Evolutionary conservation across 2,888 invertebrate species (phyloP), one percentile per base, ranked within the genome.

Genomic region (Ernsta delagoae): DNA sequence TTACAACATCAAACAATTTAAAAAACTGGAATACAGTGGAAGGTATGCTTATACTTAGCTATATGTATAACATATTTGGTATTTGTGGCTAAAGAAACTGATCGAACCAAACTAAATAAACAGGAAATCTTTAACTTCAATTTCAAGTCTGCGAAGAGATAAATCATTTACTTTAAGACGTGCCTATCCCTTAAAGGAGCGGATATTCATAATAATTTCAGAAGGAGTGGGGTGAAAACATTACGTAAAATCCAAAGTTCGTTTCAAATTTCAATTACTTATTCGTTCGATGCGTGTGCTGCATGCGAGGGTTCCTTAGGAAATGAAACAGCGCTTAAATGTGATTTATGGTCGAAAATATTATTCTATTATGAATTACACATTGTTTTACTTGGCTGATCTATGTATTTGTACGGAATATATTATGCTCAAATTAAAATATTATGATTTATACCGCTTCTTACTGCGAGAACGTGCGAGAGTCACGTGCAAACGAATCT

Each of bases 241-340:
- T 89, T 87, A 81, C 82, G 83, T 86, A 86, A 91, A 93, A 92
- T 92, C 90, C 88, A 90, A 92, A 93, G 90, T 92, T 92, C 86
- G 85, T 89, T 90, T 89, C 86, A 86, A 87, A 91, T 91, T 92
- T 92, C 92, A 93, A 93, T 93, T 93, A 92, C 89, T 91, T 90
- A 89, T 88, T 91, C 90, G 90, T 86, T 84, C 88, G 87, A 91
- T 87, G 91, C 91, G 89, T 91, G 90, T 88, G 87, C 88, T 85
- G 87, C 85, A 85, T 85, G 82, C 83, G 83, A 81, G 86, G 83
- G 82, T 81, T 78, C 83, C 76, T 75, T 80, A 90, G 93, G 93
- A 93, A 93, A 93, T 93, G 92, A 92, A 93, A 93, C 88, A 91
- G 90, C 87, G 90, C 91, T 92, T 93, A 90, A 89, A 89, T 81